Base-by-base conservation (phyloP, 35 echinoderm and acorn worm species). In the Ptychodera flava region DNA sequence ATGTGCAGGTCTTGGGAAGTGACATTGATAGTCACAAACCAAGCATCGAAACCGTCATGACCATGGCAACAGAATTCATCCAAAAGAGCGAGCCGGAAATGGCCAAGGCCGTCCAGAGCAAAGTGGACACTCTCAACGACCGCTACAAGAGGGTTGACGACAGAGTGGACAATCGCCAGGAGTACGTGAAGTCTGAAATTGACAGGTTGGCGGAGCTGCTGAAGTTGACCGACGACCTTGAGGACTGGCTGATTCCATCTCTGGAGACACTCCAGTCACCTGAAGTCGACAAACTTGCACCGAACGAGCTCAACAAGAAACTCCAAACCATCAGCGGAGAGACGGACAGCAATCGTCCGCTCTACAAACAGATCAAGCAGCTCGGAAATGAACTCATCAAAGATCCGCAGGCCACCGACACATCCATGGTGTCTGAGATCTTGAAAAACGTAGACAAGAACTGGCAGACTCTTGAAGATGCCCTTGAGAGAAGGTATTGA, bases 381-480 rank as follows among this genome's bases (percentile, higher is more conserved):
- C 90, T 98, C 16, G 95, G 87, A 14, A 84, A 90, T 38, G 95
- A 94, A 79, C 79, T 98, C 27, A 33, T 98, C 78, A 38, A 76
- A 22, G 86, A 98, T 81, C 95, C 95, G 27, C 86, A 88, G 37
- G 92, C 92, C 35, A 94, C 88, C 36, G 95, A 98, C 75, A 98
- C 95, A 2, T 92, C 95, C 64, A 90, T 90, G 53, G 89, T 98
- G 0, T 38, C 79, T 15, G 81, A 87, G 1, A 92, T 93, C 0
- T 82, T 98, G 31, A 89, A 98, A 30, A 98, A 94, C 83, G 92
- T 94, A 29, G 93, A 98, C 34, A 77, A 87, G 35, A 98, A 98
- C 92, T 98, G 95, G 95, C 88, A 90, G 27, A 33, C 83, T 6
- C 32, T 94, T 36, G 90, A 98, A 36, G 93, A 91, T 88, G 92